A percentile compares a stretch with the other conserved stretches of the same genome.
These are phyloP conservation scores for Zoanthus solanderi DNA, from an alignment of 92 coral and sea anemone species.

Conservation along the genomic window DNA sequence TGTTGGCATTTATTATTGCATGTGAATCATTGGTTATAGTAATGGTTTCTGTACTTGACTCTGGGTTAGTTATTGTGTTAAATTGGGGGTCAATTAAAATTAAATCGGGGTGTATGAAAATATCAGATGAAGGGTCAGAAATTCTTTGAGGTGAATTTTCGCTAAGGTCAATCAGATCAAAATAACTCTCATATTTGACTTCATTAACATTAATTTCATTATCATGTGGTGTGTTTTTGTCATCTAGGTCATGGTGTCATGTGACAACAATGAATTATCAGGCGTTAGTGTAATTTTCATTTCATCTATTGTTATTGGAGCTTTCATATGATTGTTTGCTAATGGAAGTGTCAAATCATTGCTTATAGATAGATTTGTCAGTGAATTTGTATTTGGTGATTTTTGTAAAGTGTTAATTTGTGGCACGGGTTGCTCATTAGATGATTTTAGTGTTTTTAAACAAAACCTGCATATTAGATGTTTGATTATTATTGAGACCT, in stretches of 20 bases:
- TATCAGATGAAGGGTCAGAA: background rate
- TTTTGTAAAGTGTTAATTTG: background rate
- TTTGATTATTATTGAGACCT: background rate
- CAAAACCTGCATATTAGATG: background rate
- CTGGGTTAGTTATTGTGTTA: background rate
- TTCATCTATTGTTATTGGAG: too few relatives aligned
- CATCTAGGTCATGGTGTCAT: background rate
- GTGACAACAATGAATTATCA: background rate
- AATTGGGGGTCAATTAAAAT: background rate
- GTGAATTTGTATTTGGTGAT: background rate
- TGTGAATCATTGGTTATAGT: background rate
- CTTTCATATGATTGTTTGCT: too few relatives aligned
- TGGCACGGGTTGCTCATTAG: background rate
- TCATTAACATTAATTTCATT: too few relatives aligned
- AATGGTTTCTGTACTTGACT: background rate
- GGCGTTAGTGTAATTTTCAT: background rate
- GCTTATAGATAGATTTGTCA: too few relatives aligned
- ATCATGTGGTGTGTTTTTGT: too few relatives aligned
- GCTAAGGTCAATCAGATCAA: constrained; percentile 5
- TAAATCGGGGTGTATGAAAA: background rate
- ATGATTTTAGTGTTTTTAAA: background rate
- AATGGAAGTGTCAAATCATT: too few relatives aligned
- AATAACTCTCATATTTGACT: background rate
- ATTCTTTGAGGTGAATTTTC: background rate
- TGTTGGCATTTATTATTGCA: background rate